These are phyloP conservation scores for Meriones unguiculatus DNA, from an alignment of 2,113 vertebrate species.

Conservation along the genomic window DNA sequence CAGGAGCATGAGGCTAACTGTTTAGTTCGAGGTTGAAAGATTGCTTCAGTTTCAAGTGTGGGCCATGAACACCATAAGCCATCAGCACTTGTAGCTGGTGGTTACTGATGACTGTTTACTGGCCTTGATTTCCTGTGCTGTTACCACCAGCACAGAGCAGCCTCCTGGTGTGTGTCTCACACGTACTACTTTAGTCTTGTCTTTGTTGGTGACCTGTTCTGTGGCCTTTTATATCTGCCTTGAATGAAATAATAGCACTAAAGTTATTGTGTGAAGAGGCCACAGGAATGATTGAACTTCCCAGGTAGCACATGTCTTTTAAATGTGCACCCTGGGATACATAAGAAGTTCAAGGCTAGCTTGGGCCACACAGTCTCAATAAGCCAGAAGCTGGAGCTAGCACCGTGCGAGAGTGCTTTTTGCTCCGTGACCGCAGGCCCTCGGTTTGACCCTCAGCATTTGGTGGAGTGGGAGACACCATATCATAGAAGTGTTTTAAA, in stretches of 20 bases:
- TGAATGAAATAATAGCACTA: not conserved
- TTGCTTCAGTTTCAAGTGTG: not conserved
- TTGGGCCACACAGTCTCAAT: not conserved
- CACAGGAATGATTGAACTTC: not conserved
- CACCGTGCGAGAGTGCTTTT: not conserved
- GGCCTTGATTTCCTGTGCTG: too few relatives aligned
- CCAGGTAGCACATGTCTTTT: not conserved
- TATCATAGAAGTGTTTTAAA: not conserved
- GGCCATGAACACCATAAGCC: too few relatives aligned
- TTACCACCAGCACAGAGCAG: not conserved
- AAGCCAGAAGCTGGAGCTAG: not conserved
- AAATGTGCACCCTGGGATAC: not conserved
- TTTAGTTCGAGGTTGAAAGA: not conserved
- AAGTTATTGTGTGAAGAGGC: not conserved
- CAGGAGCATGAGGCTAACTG: rapidly evolving
- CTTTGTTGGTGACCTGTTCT: not conserved
- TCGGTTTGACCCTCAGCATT: not conserved
- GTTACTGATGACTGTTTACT: rapidly evolving
- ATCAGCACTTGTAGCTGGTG: not conserved
- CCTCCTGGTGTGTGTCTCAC: not conserved
- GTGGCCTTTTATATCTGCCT: not conserved
- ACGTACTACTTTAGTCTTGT: not conserved
- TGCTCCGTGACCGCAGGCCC: too few relatives aligned
- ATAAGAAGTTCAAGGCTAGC: not conserved
- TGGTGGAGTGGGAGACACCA: too few relatives aligned